Base-by-base conservation (phyloP, 2,888 invertebrate species). In the Patella depressa region DNA sequence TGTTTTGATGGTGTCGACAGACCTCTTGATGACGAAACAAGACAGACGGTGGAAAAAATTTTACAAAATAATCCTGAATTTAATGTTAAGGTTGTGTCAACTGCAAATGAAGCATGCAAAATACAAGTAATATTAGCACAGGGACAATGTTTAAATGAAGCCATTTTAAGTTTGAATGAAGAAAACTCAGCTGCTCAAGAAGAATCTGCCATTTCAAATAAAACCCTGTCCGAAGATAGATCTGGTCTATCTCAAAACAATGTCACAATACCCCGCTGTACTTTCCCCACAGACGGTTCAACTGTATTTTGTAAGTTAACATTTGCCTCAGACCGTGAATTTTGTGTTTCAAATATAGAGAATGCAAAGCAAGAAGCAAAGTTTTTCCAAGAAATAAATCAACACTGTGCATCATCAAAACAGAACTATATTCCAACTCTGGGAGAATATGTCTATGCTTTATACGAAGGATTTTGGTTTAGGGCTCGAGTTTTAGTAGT, bases 401-500 rank as follows among this genome's bases (percentile, higher is more conserved):
- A 19, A 65, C 12, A 65, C 29, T 83, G 81, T 71, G 29, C 55
- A 2, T n/a, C 34, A 2, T 73, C 79, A 34, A 57, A 54, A 14
- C 53, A 69, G 1, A 53, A 69, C 2, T 79, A 81, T 65, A 29
- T 19, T 17, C 81, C 81, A 29, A 45, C 57, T 17, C 53, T 74
- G 3, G 79, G 80, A 7, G 83, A 84, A 73, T 75, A 72, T 71
- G 82, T 84, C 2, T 81, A 77, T 14, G 83, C 81, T 0, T 65
- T 74, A 72, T 84, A 74, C 74, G 80, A 81, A 53, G 81, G 80
- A 7, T 71, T 72, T 1, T 84, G 83, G 83, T 84, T 82, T 69
- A 72, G 83, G 14, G 82, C 80, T n/a, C 70, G 57, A 65, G 78
- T 80, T 19, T 59, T 79, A 5, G 83, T 83, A 24, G 77, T 80